Evolutionary conservation across 2,888 invertebrate genomes (phyloP).

Genomic region (Drosophila dives): DNA sequence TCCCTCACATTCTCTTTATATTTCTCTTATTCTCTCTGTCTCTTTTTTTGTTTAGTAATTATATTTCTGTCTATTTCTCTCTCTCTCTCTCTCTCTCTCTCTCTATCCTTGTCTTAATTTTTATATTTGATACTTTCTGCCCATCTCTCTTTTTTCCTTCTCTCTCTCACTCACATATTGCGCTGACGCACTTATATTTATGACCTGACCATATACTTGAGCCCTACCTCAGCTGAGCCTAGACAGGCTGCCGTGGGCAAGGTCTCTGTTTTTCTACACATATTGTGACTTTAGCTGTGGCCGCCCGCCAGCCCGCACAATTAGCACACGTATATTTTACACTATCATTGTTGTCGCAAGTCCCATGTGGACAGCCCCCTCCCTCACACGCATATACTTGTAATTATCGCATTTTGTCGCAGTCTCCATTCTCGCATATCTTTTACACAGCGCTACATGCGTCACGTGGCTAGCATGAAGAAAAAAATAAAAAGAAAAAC

Average conservation of each 20-base stretch:
- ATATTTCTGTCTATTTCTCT: neutral
- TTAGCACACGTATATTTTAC: conserved; percentile 29
- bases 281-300: conserved; percentile 15
- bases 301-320: neutral
- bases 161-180: neutral
- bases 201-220: conserved; percentile 33
- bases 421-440: conserved; percentile 26
- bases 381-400: conserved; percentile 4
- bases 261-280: conserved; percentile 11
- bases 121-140: neutral
- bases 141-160: neutral
- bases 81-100: neutral
- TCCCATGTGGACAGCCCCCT: neutral
- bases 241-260: conserved; percentile 19
- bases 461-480: conserved; percentile 53
- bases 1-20: neutral
- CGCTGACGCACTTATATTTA: conserved; percentile 26
- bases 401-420: conserved; percentile 35
- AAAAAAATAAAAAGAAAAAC: conserved; percentile 26
- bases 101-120: neutral
- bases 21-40: neutral
- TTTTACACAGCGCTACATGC: conserved; percentile 53
- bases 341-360: conserved; percentile 23
- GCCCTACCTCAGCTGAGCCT: conserved; percentile 32
- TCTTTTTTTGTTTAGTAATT: neutral